phyloP scores from a whole-genome alignment of 2,113 vertebrate species.

The Bungarus multicinctus region DNA sequence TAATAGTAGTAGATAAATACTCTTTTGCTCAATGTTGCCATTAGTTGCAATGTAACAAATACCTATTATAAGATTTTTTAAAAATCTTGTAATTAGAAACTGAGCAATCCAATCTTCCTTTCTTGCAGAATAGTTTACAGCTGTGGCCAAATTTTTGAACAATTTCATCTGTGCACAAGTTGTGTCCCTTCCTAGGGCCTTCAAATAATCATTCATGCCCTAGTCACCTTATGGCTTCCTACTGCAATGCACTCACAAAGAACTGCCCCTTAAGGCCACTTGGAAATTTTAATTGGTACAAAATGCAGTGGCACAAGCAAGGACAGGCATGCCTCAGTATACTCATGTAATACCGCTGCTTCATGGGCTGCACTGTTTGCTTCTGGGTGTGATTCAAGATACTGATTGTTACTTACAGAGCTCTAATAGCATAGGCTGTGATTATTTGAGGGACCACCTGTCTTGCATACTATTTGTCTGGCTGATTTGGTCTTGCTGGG shows the following conservation, averaged over 20 bases:
- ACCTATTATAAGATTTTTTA: background rate
- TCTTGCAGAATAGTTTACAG: background rate
- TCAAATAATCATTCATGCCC: background rate
- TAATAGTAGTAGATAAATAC: background rate
- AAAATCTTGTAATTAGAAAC: background rate
- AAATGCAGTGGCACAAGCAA: background rate
- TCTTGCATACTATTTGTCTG: background rate
- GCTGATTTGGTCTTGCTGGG: background rate
- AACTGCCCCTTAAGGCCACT: background rate
- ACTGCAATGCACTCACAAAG: background rate
- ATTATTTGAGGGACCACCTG: background rate
- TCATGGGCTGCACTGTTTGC: background rate
- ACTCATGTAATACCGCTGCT: background rate
- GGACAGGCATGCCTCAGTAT: background rate
- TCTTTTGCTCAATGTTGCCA: no score
- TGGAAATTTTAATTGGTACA: background rate
- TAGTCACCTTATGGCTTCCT: background rate
- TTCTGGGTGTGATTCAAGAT: background rate
- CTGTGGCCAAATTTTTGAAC: background rate
- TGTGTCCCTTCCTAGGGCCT: background rate
- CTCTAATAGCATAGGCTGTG: background rate
- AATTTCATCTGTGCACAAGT: background rate
- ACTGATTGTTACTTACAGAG: background rate
- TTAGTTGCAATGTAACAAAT: background rate
- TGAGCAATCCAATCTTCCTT: background rate